Evolutionary conservation across 2,888 invertebrate genomes (phyloP), one percentile per base, ranked within the genome.

Genomic region (Drosophila ustulata): DNA sequence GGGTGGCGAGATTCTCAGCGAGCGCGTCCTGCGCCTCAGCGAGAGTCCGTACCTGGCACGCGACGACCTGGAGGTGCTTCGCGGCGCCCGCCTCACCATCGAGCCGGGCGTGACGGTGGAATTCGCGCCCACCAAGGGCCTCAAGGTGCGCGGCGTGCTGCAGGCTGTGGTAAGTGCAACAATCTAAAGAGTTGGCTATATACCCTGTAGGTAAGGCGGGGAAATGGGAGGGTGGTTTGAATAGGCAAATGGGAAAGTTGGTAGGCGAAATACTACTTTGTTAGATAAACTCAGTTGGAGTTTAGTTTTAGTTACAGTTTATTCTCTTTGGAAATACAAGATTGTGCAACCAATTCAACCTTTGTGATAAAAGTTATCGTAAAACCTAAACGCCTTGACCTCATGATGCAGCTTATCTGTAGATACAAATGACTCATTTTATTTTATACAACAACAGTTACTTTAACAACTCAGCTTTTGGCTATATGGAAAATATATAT

Each of bases 61-160:
- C 71, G 96, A 96, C 90, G 97, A 98, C 93, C 93, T 98, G 65
- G 93, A 96, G 82, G 94, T 98, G 56, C 96, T 96, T 83, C 93
- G 94, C 75, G 95, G 95, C 71, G 97, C 96, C 0, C 96, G 96
- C 88, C 93, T 99, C 85, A 94, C 96, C 59, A 95, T 99, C 66
- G 97, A 98, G 91, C 95, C 98, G 11, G 99, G 99, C 28, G 98
- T 98, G 0, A 96, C 96, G 88, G 93, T 99, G 59, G 94, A 96
- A 82, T 98, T 99, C 92, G 96, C 96, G 4, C 97, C 98, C 3
- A 97, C 98, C 93, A 95, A 97, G 84, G 99, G 99, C 73, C 95
- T 99, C 90, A 98, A 97, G 30, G 96, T 99, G 49, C 95, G 96
- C 89, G 99, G 99, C 82, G 95, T 96, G 78, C 93, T 99, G 32